Evolutionary conservation across 2,113 vertebrate genomes (phyloP).

Genomic region (Drymodes brunneopygia): DNA sequence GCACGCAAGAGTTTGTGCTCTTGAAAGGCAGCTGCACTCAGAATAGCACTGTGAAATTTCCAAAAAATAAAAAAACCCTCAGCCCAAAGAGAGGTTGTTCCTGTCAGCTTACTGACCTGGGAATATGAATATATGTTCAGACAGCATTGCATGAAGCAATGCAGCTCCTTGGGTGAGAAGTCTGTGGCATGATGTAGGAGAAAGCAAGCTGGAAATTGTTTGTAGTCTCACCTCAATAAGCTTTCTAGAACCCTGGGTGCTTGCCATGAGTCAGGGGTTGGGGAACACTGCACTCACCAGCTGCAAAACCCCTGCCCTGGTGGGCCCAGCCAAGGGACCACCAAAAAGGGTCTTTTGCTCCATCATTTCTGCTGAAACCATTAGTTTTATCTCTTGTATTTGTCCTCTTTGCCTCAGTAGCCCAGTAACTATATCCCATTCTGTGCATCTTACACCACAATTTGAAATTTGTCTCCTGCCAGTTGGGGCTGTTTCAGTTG

Average conservation of each 20-base stretch:
- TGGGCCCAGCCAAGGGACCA: neutral
- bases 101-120: neutral
- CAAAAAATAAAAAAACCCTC: neutral
- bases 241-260: neutral
- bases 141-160: neutral
- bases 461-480: neutral
- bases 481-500: neutral
- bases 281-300: neutral
- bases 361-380: neutral
- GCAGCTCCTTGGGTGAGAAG: neutral
- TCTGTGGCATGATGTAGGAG: neutral
- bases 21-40: neutral
- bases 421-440: neutral
- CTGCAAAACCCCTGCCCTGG: neutral
- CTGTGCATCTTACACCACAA: neutral
- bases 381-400: neutral
- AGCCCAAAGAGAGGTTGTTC: neutral
- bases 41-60: neutral
- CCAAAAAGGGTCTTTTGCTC: neutral
- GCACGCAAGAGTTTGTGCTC: neutral
- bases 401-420: neutral
- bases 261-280: neutral
- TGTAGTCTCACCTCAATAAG: neutral
- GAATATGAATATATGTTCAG: neutral
- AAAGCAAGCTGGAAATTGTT: neutral